phyloP scores from a whole-genome alignment of 1,140 invertebrate genomes.

The Galendromus occidentalis region DNA sequence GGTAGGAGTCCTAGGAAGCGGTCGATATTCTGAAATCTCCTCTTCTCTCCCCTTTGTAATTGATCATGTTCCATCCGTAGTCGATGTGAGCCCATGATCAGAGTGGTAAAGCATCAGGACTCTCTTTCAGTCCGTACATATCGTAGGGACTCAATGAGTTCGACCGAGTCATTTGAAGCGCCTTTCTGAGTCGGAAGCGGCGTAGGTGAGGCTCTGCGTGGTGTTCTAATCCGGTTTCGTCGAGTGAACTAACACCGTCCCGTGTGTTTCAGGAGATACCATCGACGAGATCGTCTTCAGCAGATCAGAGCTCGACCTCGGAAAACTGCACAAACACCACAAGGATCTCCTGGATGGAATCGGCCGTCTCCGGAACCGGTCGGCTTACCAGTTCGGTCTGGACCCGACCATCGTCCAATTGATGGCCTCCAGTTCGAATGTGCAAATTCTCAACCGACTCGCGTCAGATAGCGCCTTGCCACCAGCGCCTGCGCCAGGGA shows the following conservation, averaged over 20 bases:
- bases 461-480: neutral
- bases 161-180: neutral
- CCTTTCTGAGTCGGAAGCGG: neutral
- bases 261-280: neutral
- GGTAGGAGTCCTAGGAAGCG: neutral
- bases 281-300: constrained; percentile 8
- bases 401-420: neutral
- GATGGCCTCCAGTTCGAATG: neutral
- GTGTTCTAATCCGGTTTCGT: neutral
- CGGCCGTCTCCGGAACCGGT: neutral
- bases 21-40: too few species aligned
- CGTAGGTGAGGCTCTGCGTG: neutral
- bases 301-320: neutral
- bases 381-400: constrained; percentile 1
- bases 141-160: neutral
- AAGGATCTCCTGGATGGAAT: neutral
- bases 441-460: neutral
- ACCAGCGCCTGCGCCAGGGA: neutral
- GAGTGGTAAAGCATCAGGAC: too few species aligned
- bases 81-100: too few species aligned
- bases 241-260: neutral
- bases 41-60: too few species aligned
- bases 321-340: neutral
- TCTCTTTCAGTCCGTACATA: constrained; percentile 7
- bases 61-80: too few species aligned